These are phyloP conservation scores for Dufourea novaeangliae DNA, from an alignment of 1,140 invertebrate species.

Conservation along the genomic window DNA sequence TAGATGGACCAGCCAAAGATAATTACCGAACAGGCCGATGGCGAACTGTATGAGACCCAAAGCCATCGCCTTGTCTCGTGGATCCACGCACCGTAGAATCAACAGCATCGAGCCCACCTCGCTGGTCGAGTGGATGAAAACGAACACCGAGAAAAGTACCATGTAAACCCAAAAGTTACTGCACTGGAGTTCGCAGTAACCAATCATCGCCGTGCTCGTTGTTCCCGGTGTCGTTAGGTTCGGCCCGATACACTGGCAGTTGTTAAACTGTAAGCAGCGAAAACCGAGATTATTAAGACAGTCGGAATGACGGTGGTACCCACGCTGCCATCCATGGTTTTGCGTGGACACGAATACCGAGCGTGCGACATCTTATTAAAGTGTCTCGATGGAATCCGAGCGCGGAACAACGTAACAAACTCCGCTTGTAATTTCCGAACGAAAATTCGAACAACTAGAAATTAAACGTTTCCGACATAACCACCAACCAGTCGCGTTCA, in stretches of 20 bases:
- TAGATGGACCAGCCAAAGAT: background rate
- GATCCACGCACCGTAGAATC: constrained; percentile 94
- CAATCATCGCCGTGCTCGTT: constrained; percentile 82
- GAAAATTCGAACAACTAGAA: constrained; percentile 28
- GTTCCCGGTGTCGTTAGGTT: constrained; percentile 72
- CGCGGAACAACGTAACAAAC: no score
- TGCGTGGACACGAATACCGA: background rate
- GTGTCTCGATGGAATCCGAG: no score
- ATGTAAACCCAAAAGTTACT: constrained; percentile 91
- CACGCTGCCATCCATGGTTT: background rate
- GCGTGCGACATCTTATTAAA: no score
- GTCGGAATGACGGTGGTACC: background rate
- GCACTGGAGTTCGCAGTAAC: constrained; percentile 91
- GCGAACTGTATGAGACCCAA: constrained; percentile 96
- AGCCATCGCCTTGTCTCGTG: constrained; percentile 96
- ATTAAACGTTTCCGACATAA: constrained; percentile 17
- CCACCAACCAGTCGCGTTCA: no score
- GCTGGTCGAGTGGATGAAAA: constrained; percentile 95
- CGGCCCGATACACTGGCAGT: constrained; percentile 88
- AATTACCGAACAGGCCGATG: constrained; percentile 93
- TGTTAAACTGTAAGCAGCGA: constrained; percentile 83
- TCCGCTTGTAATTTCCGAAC: no score
- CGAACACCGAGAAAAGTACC: constrained; percentile 92
- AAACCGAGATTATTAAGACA: background rate
- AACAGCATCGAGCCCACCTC: constrained; percentile 95